phyloP scores from a whole-genome alignment of 2,888 invertebrate species.

The Eristalinus sepulchralis region DNA sequence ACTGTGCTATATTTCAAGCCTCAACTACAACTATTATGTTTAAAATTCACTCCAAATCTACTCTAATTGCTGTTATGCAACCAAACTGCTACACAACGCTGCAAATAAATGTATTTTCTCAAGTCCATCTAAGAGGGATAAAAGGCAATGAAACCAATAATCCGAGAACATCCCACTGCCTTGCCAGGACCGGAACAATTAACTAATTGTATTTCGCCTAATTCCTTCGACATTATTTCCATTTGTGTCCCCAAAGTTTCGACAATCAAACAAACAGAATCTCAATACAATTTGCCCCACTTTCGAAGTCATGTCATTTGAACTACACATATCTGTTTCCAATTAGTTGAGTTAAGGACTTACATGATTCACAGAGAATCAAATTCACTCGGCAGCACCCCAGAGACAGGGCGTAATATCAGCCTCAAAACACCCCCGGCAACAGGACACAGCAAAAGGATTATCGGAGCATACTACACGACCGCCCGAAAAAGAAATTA shows the following conservation, averaged over 20 bases:
- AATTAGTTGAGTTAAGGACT: not conserved
- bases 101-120: no score
- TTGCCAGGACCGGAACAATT: not conserved
- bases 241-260: not conserved
- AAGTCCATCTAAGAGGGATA: no score
- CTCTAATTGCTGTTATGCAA: no score
- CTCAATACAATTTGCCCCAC: not conserved
- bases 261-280: not conserved
- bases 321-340: not conserved
- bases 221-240: not conserved
- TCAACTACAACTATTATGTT: no score
- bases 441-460: not conserved
- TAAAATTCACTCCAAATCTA: no score
- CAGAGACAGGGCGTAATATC: not conserved
- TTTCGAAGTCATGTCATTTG: not conserved
- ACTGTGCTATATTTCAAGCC: no score
- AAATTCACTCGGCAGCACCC: not conserved
- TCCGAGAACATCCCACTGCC: not conserved
- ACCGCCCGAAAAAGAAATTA: not conserved
- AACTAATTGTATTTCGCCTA: not conserved
- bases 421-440: not conserved
- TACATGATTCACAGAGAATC: conserved; percentile 1
- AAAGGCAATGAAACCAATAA: not conserved
- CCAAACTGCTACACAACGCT: no score
- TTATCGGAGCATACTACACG: not conserved